Evolutionary conservation across 53 echinoderm and acorn worm genomes (phyloP), one percentile per base, ranked within the genome.

Genomic region (Pentamera pediparva): DNA sequence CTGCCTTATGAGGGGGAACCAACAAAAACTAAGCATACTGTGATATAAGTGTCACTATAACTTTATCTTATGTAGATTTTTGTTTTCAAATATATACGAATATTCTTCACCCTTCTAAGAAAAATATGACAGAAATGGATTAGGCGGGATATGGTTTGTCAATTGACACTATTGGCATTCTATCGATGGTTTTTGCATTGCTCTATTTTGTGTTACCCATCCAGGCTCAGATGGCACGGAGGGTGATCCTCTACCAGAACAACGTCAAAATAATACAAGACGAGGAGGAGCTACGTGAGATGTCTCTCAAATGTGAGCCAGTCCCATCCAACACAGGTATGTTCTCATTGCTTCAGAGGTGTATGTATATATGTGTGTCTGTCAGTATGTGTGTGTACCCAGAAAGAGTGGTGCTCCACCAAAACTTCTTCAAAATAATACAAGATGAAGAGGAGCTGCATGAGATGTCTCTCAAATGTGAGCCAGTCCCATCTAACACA

Each of bases 271-370:
- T 98, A 12, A 65, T 86, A 17, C 79, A 88, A 75, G 84, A 98
- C 30, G 98, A 98, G 39, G 88, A 91, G 4, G 81, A 92, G 40
- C 76, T 98, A 21, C 69, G 91, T 51, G 88, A 98, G 24, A 25
- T 86, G 70, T 98, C 98, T 5, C 86, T 98, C 32, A 81, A 63
- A 18, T 98, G 98, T 84, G 98, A 98, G 63, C 87, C 94, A 18
- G 56, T 90, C 17, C 78, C 64, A 22, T 77, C 91, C 35, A 98
- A 88, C 53, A 61, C 91, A 77, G 91, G 98, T 92, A 88, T 25
- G 63, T 33, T 28, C 18, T 6, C n/a, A 53, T 26, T 53, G 7
- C 54, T 13, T 41, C 43, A 8, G 9, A 41, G 9, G 43, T n/a
- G n/a, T n/a, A n/a, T n/a, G n/a, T n/a, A n/a, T n/a, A n/a, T n/a